Percentiles rank a stretch among this genome's conserved stretches.
phyloP scores from a whole-genome alignment of 2,797 vertebrate species.

The Xiphorhynchus erythropygius region DNA sequence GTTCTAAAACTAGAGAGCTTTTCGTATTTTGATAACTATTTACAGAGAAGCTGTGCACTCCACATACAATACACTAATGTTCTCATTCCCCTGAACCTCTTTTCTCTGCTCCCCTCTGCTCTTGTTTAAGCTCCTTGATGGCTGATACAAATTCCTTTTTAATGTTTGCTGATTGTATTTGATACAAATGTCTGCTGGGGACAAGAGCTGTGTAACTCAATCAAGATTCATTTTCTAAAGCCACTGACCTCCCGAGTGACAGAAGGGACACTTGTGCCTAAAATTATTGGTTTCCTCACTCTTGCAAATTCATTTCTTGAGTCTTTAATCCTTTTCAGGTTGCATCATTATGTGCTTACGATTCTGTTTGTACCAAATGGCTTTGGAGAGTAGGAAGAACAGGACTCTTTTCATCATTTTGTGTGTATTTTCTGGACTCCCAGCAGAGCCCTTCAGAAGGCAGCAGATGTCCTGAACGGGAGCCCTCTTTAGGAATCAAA shows the following conservation, averaged over 20 bases:
- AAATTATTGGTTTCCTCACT: neutral
- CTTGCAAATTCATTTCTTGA: neutral
- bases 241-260: neutral
- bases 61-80: neutral
- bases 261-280: neutral
- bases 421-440: neutral
- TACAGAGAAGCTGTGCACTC: neutral
- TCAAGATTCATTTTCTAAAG: conserved; percentile 11
- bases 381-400: neutral
- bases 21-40: neutral
- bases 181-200: neutral
- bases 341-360: neutral
- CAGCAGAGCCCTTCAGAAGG: neutral
- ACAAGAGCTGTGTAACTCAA: neutral
- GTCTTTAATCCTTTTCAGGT: neutral
- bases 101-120: neutral
- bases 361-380: neutral
- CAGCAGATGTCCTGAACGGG: neutral
- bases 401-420: neutral
- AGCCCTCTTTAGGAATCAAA: neutral
- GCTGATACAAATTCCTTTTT: neutral
- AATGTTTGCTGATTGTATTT: neutral
- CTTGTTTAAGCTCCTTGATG: neutral
- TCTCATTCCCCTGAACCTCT: neutral
- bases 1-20: neutral